These are phyloP conservation scores for Kradibia gibbosae DNA, from an alignment of 1,140 invertebrate species.

Conservation along the genomic window DNA sequence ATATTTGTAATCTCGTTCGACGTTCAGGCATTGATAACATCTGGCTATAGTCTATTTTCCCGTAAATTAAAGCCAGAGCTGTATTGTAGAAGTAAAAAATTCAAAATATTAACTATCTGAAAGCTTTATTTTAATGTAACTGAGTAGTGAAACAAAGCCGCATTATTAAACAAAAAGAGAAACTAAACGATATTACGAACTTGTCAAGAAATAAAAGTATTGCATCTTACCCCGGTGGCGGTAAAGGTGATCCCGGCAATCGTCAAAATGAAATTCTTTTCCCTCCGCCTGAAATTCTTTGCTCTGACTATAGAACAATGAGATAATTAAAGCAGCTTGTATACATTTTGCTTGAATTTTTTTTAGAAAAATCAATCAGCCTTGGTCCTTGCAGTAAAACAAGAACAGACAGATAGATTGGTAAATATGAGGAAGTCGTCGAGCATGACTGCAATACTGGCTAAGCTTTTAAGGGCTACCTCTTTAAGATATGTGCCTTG, in stretches of 20 bases:
- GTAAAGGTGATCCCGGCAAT: conserved; percentile 41
- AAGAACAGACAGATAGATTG: neutral
- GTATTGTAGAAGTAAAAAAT: too few species aligned
- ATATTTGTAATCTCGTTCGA: too few species aligned
- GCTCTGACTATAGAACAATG: neutral
- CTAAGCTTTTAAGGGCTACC: neutral
- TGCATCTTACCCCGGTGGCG: neutral
- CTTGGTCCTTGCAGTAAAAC: neutral
- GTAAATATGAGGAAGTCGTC: neutral
- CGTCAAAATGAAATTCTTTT: conserved; percentile 60
- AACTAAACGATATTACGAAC: neutral
- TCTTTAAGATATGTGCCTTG: neutral
- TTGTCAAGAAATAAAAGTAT: neutral
- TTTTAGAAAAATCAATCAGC: conserved; percentile 58
- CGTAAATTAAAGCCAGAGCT: too few species aligned
- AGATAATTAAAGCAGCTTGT: conserved; percentile 38
- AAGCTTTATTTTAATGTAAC: neutral
- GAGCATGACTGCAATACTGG: neutral
- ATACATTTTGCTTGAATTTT: conserved; percentile 62
- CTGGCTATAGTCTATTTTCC: too few species aligned
- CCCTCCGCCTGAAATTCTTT: too few species aligned
- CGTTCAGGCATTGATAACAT: too few species aligned
- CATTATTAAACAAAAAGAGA: conserved; percentile 32
- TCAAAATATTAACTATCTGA: neutral
- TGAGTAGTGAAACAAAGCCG: too few species aligned